Evolutionary conservation across 2,888 invertebrate genomes (phyloP).

Genomic region (Siphonodentalium dalli): DNA sequence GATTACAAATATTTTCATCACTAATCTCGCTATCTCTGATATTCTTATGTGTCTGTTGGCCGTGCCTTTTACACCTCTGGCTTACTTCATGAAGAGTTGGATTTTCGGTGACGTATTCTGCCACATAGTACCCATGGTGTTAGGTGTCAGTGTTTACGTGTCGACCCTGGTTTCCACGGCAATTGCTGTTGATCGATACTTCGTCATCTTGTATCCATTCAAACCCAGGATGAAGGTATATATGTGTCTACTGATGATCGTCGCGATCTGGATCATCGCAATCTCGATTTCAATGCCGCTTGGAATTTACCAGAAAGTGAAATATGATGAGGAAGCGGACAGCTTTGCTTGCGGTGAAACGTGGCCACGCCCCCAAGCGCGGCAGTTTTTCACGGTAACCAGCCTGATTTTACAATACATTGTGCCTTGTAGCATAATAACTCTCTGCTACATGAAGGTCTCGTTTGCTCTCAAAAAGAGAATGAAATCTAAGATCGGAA

Average conservation of each 20-base stretch:
- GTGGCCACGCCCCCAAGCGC: constrained; percentile 85
- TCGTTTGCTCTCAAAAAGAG: constrained; percentile 85
- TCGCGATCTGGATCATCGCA: constrained; percentile 87
- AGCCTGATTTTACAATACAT: constrained; percentile 91
- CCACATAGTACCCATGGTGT: constrained; percentile 82
- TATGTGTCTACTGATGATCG: constrained; percentile 82
- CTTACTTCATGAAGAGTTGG: constrained; percentile 88
- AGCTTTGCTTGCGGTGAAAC: constrained; percentile 69
- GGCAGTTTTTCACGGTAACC: constrained; percentile 80
- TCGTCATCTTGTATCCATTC: constrained; percentile 94
- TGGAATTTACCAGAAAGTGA: constrained; percentile 72
- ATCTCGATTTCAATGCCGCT: constrained; percentile 86
- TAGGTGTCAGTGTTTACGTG: constrained; percentile 92
- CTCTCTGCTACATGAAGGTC: constrained; percentile 91
- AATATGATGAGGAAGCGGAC: constrained; percentile 24
- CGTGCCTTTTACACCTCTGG: constrained; percentile 93
- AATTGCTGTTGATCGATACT: constrained; percentile 94
- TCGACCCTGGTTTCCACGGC: constrained; percentile 93
- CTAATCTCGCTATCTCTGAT: constrained; percentile 91
- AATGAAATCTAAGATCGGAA: constrained; percentile 79
- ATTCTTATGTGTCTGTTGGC: constrained; percentile 89
- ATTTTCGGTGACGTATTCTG: constrained; percentile 88
- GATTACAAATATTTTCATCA: constrained; percentile 95
- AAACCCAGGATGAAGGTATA: constrained; percentile 85
- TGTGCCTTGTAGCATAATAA: constrained; percentile 89